These are phyloP conservation scores for Scleropages formosus DNA, from an alignment of 2,797 vertebrate species.

Conservation along the genomic window DNA sequence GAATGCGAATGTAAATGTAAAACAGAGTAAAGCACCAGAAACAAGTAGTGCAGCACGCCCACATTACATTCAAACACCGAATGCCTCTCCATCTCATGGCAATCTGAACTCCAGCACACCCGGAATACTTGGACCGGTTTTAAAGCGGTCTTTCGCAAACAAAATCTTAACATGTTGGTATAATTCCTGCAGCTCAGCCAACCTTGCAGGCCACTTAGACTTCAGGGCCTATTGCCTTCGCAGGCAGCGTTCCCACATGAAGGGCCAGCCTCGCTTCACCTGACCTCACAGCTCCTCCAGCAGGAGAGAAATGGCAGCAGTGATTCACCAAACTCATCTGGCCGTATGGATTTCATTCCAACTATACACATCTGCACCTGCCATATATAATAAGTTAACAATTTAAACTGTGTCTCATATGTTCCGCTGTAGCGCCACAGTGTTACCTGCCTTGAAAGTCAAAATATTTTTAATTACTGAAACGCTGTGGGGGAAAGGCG, in stretches of 20 bases:
- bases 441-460: conserved; percentile 1
- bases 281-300: not conserved
- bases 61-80: too few species aligned
- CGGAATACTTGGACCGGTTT: not conserved
- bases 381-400: not conserved
- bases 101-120: too few species aligned
- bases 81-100: too few species aligned
- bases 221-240: not conserved
- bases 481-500: not conserved
- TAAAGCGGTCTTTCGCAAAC: conserved; percentile 1
- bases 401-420: not conserved
- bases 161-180: not conserved
- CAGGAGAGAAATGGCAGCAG: not conserved
- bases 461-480: not conserved
- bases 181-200: not conserved
- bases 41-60: too few species aligned
- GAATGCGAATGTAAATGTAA: too few species aligned
- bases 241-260: not conserved
- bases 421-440: not conserved
- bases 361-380: too few species aligned
- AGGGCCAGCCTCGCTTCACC: not conserved
- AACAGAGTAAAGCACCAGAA: too few species aligned
- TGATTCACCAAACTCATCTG: not conserved
- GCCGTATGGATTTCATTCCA: not conserved
- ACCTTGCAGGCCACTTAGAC: not conserved